phyloP scores from a whole-genome alignment of 2,797 vertebrate species.

The Alosa sapidissima region DNA sequence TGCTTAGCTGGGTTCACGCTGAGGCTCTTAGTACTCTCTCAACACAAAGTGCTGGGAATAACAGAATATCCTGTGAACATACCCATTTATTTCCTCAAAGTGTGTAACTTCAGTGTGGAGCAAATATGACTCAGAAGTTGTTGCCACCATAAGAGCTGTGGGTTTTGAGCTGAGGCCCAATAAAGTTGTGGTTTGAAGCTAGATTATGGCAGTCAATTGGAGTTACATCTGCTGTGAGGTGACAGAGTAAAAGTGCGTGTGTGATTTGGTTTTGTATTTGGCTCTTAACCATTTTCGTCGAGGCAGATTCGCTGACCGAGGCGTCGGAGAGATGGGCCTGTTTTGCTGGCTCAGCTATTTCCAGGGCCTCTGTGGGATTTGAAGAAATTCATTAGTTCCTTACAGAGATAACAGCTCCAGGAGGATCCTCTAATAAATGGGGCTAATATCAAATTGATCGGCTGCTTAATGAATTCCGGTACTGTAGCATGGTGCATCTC shows the following conservation, averaged over 20 bases:
- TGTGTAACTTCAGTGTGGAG: not conserved
- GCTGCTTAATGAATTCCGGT: not conserved
- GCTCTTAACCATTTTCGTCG: not conserved
- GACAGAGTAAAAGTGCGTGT: not conserved
- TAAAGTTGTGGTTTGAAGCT: not conserved
- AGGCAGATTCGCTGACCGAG: not conserved
- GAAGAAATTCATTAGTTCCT: slow-evolving; percentile 11
- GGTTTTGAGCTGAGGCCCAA: not conserved
- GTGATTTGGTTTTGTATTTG: not conserved
- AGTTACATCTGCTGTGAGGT: not conserved
- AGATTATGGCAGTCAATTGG: not conserved
- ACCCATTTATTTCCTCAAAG: not conserved
- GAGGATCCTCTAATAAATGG: not conserved
- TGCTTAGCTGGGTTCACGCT: not conserved
- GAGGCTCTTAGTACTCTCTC: not conserved
- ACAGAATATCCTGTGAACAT: not conserved
- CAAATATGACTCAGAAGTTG: not conserved
- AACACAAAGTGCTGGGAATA: not conserved
- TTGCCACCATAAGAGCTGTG: not conserved
- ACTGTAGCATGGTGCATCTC: not conserved
- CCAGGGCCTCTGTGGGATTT: not conserved
- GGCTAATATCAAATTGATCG: slow-evolving; percentile 16
- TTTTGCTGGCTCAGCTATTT: not conserved
- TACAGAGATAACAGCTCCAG: not conserved
- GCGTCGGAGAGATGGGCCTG: not conserved